A percentile compares a stretch with the other conserved stretches of the same genome.
phyloP scores from a whole-genome alignment of 2,797 vertebrate genomes.

The Pteropus rufus region DNA sequence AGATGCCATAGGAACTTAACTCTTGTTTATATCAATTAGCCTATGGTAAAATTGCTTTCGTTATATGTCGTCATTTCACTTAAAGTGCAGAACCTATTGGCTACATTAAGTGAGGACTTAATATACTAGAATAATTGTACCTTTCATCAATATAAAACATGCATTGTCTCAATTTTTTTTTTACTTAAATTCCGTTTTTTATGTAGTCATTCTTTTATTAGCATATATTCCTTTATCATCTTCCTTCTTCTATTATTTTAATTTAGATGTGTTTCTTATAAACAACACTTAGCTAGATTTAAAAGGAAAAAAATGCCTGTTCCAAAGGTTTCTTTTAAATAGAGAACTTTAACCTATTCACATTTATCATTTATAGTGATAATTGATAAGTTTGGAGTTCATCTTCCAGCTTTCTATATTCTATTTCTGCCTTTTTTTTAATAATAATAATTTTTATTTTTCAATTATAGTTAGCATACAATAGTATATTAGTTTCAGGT shows the following conservation, averaged over 20 bases:
- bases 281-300: not conserved
- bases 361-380: not conserved
- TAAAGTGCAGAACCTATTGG: not conserved
- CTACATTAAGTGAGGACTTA: not conserved
- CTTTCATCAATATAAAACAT: not conserved
- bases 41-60: not conserved
- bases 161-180: not conserved
- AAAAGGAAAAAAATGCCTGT: not conserved
- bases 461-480: no score
- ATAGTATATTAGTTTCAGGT: no score
- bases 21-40: not conserved
- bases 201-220: not conserved
- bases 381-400: not conserved
- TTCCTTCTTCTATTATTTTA: not conserved
- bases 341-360: not conserved
- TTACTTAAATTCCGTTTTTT: not conserved
- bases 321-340: not conserved
- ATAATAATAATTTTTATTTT: no score
- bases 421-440: not conserved
- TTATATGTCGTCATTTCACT: not conserved
- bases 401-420: not conserved
- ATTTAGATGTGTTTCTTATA: not conserved
- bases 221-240: not conserved
- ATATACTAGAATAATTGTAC: not conserved
- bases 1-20: no score